Percentiles rank a stretch among this genome's conserved stretches.
Conservation (phyloP, 1,140 invertebrate species). For the Neomicropteryx cornuta region DNA sequence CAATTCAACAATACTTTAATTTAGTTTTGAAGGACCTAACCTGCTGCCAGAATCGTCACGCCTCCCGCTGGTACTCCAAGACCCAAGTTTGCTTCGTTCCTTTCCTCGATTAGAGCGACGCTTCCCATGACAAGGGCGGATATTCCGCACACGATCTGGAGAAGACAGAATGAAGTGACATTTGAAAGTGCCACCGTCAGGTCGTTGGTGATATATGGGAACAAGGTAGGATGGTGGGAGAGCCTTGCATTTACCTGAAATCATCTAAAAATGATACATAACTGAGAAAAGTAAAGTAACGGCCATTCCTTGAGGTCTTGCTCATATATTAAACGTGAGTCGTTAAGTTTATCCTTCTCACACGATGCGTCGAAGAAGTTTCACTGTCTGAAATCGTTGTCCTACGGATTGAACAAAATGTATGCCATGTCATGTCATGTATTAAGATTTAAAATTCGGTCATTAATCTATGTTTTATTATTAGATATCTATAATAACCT, state of each 20-base stretch:
- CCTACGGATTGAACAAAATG: too few relatives aligned
- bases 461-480: too few relatives aligned
- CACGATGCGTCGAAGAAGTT: too few relatives aligned
- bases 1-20: not conserved
- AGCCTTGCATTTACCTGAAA: too few relatives aligned
- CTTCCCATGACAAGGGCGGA: constrained; percentile 50
- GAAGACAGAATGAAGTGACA: constrained; percentile 11
- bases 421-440: too few relatives aligned
- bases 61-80: constrained; percentile 48
- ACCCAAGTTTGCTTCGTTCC: constrained; percentile 46
- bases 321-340: constrained; percentile 5
- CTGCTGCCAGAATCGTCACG: constrained; percentile 45
- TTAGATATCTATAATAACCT: too few relatives aligned
- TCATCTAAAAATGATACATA: too few relatives aligned
- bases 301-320: not conserved
- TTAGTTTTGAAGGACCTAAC: constrained; percentile 29
- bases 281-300: too few relatives aligned
- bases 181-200: constrained; percentile 2
- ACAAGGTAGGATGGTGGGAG: constrained; percentile 1
- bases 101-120: constrained; percentile 50
- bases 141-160: constrained; percentile 51
- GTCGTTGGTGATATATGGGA: not conserved
- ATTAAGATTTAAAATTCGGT: too few relatives aligned
- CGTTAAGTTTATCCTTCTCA: too few relatives aligned
- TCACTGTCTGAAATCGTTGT: too few relatives aligned